Evolutionary conservation across 2,113 vertebrate genomes (phyloP).

Genomic region (Cheilinus undulatus): DNA sequence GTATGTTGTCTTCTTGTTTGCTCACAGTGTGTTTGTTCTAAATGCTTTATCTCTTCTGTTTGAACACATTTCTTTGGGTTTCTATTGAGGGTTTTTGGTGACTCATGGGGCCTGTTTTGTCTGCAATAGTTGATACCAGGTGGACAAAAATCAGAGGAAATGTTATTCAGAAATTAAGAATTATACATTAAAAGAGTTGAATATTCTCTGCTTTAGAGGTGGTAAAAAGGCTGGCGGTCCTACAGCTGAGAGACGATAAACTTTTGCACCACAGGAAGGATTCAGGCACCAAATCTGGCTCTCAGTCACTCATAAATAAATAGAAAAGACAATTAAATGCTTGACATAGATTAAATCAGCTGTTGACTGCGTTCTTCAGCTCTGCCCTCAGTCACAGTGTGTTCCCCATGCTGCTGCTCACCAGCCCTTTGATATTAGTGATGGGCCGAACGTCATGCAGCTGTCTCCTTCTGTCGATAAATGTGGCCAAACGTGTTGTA

Average conservation of each 20-base stretch:
- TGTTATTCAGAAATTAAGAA: conserved; percentile 5
- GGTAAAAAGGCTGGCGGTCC: too few relatives aligned
- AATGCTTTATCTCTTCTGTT: neutral
- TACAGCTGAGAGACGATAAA: neutral
- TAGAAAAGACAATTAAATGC: conserved; percentile 10
- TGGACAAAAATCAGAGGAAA: neutral
- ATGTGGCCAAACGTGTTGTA: conserved; percentile 91
- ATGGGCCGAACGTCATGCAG: conserved; percentile 91
- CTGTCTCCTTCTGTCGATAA: conserved; percentile 93
- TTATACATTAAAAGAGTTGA: neutral
- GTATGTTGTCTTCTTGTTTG: neutral
- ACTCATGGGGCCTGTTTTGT: neutral
- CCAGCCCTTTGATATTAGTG: conserved; percentile 92
- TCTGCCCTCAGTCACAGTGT: conserved; percentile 71
- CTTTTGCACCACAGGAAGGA: neutral
- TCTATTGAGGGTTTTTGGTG: neutral
- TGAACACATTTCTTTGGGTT: conserved; percentile 38
- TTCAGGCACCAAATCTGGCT: neutral
- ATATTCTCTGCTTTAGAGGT: neutral
- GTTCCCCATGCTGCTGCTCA: conserved; percentile 82
- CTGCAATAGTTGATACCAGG: neutral
- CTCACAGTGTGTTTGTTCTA: conserved; percentile 46
- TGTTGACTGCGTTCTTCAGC: neutral
- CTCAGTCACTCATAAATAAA: conserved; percentile 6
- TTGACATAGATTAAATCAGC: neutral